A percentile compares a stretch with the other conserved stretches of the same genome.
phyloP scores from a whole-genome alignment of 30 jellyfish, hydroid and myxozoan species.

The Morbakka virulenta region DNA sequence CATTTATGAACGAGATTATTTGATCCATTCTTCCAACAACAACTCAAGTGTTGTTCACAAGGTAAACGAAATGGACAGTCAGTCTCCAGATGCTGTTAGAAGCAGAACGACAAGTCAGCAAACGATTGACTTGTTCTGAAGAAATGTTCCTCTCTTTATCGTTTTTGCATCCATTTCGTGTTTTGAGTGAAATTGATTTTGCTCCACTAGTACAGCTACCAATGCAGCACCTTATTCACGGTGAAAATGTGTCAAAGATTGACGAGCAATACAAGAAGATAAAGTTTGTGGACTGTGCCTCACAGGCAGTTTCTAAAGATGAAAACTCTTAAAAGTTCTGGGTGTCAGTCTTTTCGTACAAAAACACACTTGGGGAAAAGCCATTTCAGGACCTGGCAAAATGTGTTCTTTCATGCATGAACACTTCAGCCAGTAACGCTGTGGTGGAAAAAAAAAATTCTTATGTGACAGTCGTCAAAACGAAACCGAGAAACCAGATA shows the following conservation, averaged over 20 bases:
- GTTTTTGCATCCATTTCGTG: slow-evolving; percentile 1
- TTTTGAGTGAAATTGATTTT: slow-evolving; percentile 4
- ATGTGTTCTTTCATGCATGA: background rate
- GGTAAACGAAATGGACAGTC: too few species aligned
- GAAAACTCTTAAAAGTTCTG: background rate
- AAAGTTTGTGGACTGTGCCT: background rate
- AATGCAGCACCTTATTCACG: slow-evolving; percentile 7
- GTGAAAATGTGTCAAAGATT: background rate
- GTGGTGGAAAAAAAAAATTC: background rate
- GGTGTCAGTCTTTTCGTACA: background rate
- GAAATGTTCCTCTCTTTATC: background rate
- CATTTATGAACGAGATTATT: too few species aligned
- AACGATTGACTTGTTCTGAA: slow-evolving; percentile 16
- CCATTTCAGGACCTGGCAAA: too few species aligned
- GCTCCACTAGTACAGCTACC: background rate
- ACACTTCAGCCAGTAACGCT: background rate
- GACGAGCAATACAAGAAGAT: background rate
- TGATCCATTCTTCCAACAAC: too few species aligned
- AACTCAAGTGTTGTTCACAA: too few species aligned
- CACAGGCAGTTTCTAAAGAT: background rate
- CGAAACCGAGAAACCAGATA: background rate
- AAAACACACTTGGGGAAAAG: background rate
- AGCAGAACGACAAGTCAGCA: slow-evolving; percentile 16
- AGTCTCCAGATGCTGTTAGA: background rate
- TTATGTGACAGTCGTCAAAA: background rate